Percentiles rank a stretch among this genome's conserved stretches.
phyloP scores from a whole-genome alignment of 1,140 invertebrate species.

The Parasteatoda tepidariorum region DNA sequence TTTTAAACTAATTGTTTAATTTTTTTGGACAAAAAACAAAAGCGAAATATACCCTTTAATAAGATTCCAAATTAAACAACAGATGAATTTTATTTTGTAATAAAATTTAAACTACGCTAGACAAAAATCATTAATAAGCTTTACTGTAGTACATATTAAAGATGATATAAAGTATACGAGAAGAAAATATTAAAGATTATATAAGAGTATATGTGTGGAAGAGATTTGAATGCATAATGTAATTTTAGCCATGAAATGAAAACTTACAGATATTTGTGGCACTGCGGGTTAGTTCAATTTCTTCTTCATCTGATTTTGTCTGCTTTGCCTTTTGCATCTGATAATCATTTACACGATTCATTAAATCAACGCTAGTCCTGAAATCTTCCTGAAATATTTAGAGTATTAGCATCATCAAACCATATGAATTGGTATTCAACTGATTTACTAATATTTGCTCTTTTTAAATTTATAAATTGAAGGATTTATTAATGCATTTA shows the following conservation, averaged over 20 bases:
- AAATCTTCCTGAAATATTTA: conserved; percentile 1
- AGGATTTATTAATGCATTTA: neutral
- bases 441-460: neutral
- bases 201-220: too few species aligned
- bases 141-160: neutral
- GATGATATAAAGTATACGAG: neutral
- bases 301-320: conserved; percentile 33
- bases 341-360: conserved; percentile 18
- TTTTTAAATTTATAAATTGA: neutral
- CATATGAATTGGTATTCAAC: neutral
- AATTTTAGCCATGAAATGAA: too few species aligned
- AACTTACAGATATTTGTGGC: conserved; percentile 31
- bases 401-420: neutral
- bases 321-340: conserved; percentile 32
- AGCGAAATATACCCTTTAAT: too few species aligned
- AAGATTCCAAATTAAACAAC: too few species aligned
- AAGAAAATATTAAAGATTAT: too few species aligned
- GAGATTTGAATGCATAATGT: too few species aligned
- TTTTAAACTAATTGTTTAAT: too few species aligned
- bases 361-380: neutral
- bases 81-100: too few species aligned
- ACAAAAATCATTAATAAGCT: too few species aligned
- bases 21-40: too few species aligned
- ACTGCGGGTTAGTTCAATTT: neutral
- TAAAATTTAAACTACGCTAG: too few species aligned